Base-by-base conservation (phyloP, 2,888 invertebrate species). In the Atethmia centrago region DNA sequence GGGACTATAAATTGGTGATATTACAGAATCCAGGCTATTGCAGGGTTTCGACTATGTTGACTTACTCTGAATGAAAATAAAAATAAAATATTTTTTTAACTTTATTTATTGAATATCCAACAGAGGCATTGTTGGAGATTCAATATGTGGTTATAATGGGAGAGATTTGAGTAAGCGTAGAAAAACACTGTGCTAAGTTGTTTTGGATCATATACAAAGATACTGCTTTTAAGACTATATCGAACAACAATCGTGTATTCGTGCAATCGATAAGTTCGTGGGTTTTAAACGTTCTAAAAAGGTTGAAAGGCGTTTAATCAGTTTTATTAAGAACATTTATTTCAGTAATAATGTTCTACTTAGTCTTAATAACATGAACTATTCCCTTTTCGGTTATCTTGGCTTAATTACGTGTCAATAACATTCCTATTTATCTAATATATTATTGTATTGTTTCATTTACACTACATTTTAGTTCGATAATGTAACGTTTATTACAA, bases 401-500 rank as follows among this genome's bases (percentile, higher is more conserved):
- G 42, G 25, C 36, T 45, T 40, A 49, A 59, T 56, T 53, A 81
- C n/a, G 36, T 61, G 16, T 42, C 25, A 66, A 51, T 49, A 63
- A 8, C 1, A 68, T 36, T 28, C 14, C 12, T 42, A 4, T 55
- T 7, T 74, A 59, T 78, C n/a, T n/a, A n/a, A n/a, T n/a, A n/a
- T n/a, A n/a, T n/a, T n/a, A n/a, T n/a, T n/a, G 28, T 40, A 40
- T 51, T 14, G 53, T 66, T 65, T 47, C 36, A 21, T 59, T n/a
- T 49, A 51, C 14, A 25, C 21, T 42, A 53, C 1, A 55, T 71
- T 77, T 49, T 21, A 59, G 28, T 58, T 45, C 10, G 19, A 66
- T 62, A 64, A 40, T 47, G 45, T 83, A 36, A 28, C 36, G 31
- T 66, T 36, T 55, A 59, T 47, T 59, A 61, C 72, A 61, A 74